Evolutionary conservation across 1,140 invertebrate species (phyloP), one percentile per base, ranked within the genome.

Genomic region (Dendrolimus kikuchii): DNA sequence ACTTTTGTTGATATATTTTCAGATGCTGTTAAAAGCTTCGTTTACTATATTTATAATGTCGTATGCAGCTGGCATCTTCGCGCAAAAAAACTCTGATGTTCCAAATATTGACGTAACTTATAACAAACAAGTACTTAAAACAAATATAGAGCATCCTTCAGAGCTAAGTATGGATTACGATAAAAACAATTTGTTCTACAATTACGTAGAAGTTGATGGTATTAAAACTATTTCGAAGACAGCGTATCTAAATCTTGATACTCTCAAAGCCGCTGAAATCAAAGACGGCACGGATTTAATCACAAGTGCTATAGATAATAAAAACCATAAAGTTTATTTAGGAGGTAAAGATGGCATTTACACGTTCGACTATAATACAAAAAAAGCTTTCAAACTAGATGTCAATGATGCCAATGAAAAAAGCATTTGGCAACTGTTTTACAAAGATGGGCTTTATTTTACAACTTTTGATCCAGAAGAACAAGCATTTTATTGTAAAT

Each of bases 351-450:
- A 51, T 45, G 51, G 51, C 7, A 36, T 53, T 3, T 53, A 53
- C 38, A 46, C 38, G 0, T 53, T 40, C 6, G 51, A 53, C 38
- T 47, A 40, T 5, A 36, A 38, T 9, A 46, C 51, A 7, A 53
- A 53, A 40, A 40, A 7, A 8, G 43, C 44, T 10, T 37, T 7
- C 23, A 47, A 53, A 5, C 6, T 53, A 40, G 38, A 40, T 10
- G 7, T 46, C 4, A 53, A 44, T 40, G 40, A 40, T 46, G 23
- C 8, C 10, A 23, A 23, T 23, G 23, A 23, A 23, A 23, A 23
- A 23, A 53, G 44, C 4, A 53, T 53, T n/a, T 53, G 51, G 51
- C 51, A 53, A 53, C 36, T 53, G 51, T 53, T 46, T 23, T 46
- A 44, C 36, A 43, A 41, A 6, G 38, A 53, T 40, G 51, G 45